Evolutionary conservation across 1,140 invertebrate genomes (phyloP), one percentile per base, ranked within the genome.

Genomic region (Drosophila lowei): DNA sequence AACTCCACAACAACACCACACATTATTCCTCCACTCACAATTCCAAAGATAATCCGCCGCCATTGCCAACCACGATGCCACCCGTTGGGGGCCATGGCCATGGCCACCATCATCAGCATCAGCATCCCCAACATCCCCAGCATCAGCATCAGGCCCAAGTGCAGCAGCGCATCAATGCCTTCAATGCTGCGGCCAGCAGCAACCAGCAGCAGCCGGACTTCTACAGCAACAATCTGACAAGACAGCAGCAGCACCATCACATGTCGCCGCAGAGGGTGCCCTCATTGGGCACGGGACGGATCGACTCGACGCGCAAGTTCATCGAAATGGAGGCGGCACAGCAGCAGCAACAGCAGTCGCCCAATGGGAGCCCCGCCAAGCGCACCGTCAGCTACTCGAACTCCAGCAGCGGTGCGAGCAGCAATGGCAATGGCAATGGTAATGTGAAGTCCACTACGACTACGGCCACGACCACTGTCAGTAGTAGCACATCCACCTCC

Each of bases 41-140:
- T 68, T 70, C 52, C 67, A 52, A 47, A 67, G 89, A 91, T 76
- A 90, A 91, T 83, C 90, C 91, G 73, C 90, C 91, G 72, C 90
- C 91, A 76, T 81, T 91, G 75, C 90, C 91, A 68, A 79, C 90
- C 49, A 90, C 91, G 56, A 90, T 91, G 84, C 91, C 90, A 64
- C 91, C 90, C 4, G 63, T 89, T 59, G 85, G 85, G 63, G 78
- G 79, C 61, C 76, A 76, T 13, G 34, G 34, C 34, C 34, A 38
- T 38, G 34, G 34, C 56, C 72, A 79, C 63, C 53, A 50, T 21
- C 68, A 75, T 25, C 72, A 68, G 34, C 77, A 80, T 25, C 72
- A 68, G 34, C 77, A 80, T 44, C 64, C 72, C 48, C 79, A 79
- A 50, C 77, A 88, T 50, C 64, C 60, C 58, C 79, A 49, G 15